Conservation (phyloP, 2,888 invertebrate species). For the Hoplodrina ambigua region DNA sequence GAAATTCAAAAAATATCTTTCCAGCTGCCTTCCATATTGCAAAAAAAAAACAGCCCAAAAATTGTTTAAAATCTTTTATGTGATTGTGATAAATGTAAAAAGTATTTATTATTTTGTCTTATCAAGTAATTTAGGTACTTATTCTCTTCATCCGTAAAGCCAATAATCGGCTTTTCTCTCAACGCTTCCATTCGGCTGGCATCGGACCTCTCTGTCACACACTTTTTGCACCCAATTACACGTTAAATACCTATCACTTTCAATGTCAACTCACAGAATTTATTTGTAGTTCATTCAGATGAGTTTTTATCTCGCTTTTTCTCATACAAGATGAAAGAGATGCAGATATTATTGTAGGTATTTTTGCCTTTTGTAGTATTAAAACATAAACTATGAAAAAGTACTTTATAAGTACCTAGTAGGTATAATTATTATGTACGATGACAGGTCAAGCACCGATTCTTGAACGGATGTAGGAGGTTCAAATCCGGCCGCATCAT, state of each 20-base stretch:
- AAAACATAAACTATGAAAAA: background rate
- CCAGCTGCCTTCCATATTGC: too few relatives aligned
- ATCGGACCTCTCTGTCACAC: conserved; percentile 14
- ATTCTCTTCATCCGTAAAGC: background rate
- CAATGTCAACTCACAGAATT: conserved; percentile 23
- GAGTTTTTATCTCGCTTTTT: conserved; percentile 9
- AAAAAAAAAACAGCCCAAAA: too few relatives aligned
- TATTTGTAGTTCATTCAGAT: background rate
- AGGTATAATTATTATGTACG: background rate
- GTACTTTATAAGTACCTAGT: background rate
- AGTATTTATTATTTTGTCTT: background rate
- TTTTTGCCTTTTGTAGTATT: background rate
- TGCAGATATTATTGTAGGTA: background rate
- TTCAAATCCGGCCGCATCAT: conserved; percentile 42
- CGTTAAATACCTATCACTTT: conserved; percentile 29
- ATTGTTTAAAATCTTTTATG: too few relatives aligned
- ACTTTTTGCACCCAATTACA: conserved; percentile 29
- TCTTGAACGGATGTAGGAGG: conserved; percentile 44
- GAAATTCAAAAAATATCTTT: too few relatives aligned
- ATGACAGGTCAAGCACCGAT: conserved; percentile 17
- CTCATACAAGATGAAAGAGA: background rate
- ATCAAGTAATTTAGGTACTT: background rate
- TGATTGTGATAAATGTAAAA: too few relatives aligned
- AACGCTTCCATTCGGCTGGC: background rate
- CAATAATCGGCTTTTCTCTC: background rate